Base-by-base conservation (phyloP, 2,113 vertebrate species). In the Tachysurus fulvidraco region DNA sequence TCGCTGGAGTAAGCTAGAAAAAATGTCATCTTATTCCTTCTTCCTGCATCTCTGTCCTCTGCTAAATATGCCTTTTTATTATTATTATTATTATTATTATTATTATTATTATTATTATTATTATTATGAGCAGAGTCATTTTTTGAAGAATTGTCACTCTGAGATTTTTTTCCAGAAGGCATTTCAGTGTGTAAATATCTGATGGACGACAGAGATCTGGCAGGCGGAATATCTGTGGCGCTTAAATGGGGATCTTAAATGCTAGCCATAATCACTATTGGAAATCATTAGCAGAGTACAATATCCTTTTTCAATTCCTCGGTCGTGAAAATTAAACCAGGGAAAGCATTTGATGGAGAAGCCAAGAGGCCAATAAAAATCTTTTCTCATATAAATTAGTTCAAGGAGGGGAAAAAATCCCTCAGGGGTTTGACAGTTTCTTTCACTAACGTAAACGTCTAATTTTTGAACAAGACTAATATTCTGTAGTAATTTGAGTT, bases 221-320 rank as follows among this genome's bases (percentile, higher is more conserved):
- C 78, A 83, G 85, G 41, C 36, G 78, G n/a, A 62, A 71, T 14
- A 64, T 65, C 60, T 84, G 83, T 62, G 86, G n/a, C 3, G 28
- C 28, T 79, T 30, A 79, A 77, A 77, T 55, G 41, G 59, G 28
- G 54, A 81, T 54, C 65, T 88, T 91, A 88, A 92, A 92, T 90
- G 65, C 52, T 60, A 12, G 88, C 89, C 77, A 81, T 91, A 93
- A 93, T 94, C 89, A 89, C 89, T 65, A 89, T 91, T 93, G 91
- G 92, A 94, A 94, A 94, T 94, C 92, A 93, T 93, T 93, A 92
- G 91, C 60, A 93, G 92, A 87, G 88, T 90, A 89, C 83, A 93
- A 93, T 93, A 93, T 93, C 91, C 91, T 91, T 92, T 93, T 91
- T 90, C 90, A 93, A 88, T 93, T 91, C 41, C 0, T 91, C 83